phyloP scores from a whole-genome alignment of 2,113 vertebrate species.

The Ctenodactylus gundi region DNA sequence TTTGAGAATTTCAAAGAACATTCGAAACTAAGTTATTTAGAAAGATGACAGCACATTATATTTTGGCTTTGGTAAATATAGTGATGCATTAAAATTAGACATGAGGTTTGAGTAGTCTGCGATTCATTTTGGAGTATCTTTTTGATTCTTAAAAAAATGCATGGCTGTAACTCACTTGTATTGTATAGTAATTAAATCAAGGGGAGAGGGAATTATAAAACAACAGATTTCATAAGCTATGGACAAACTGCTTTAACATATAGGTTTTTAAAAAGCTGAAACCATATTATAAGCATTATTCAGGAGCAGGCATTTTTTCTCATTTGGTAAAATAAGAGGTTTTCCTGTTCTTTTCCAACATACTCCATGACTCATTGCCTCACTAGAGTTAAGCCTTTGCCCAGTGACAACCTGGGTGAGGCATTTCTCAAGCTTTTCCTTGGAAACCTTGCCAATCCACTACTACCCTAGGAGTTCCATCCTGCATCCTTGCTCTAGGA shows the following conservation, averaged over 20 bases:
- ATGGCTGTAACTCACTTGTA: slow-evolving; percentile 30
- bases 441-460: neutral
- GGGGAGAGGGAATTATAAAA: neutral
- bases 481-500: neutral
- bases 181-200: slow-evolving; percentile 49
- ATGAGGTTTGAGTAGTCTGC: slow-evolving; percentile 57
- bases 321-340: neutral
- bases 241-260: neutral
- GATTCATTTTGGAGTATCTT: slow-evolving; percentile 60
- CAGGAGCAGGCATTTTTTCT: neutral
- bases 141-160: slow-evolving; percentile 44
- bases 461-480: too few species aligned
- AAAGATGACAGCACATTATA: slow-evolving; percentile 68
- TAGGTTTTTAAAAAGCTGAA: neutral
- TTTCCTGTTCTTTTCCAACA: neutral
- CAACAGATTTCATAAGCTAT: neutral
- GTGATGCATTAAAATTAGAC: slow-evolving; percentile 72
- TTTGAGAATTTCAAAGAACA: slow-evolving; percentile 61
- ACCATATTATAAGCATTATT: neutral
- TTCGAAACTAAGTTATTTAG: slow-evolving; percentile 67
- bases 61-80: slow-evolving; percentile 74
- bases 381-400: neutral
- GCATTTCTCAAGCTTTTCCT: neutral
- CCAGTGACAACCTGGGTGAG: neutral
- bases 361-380: neutral